Evolutionary conservation across 2,797 vertebrate genomes (phyloP).

Genomic region (Scyliorhinus canicula): DNA sequence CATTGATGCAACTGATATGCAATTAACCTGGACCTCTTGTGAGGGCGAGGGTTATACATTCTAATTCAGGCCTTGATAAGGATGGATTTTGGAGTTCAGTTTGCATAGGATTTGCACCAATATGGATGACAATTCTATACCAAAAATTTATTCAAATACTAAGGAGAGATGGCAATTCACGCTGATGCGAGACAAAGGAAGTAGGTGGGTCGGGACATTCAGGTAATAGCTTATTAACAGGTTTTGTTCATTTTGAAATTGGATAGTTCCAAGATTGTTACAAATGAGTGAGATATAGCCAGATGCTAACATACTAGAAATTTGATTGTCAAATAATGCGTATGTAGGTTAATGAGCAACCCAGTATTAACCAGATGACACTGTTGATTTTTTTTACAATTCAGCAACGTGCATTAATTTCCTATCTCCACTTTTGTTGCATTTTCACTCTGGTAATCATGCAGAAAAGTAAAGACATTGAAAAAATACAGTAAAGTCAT

Average conservation of each 20-base stretch:
- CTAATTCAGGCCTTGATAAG: not conserved
- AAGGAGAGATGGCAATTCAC: not conserved
- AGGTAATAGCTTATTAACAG: not conserved
- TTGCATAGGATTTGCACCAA: not conserved
- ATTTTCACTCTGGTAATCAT: not conserved
- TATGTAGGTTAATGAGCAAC: not conserved
- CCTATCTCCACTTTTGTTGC: not conserved
- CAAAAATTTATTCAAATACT: not conserved
- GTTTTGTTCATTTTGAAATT: not conserved
- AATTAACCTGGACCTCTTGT: not conserved
- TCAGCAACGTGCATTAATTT: not conserved
- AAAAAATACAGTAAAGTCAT: not conserved
- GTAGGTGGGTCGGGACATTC: not conserved
- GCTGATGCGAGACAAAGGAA: not conserved
- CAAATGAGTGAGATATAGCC: not conserved
- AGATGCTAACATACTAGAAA: too few relatives aligned
- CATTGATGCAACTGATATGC: not conserved
- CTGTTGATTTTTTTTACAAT: not conserved
- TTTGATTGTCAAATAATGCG: not conserved
- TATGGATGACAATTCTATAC: not conserved
- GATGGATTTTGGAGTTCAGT: constrained; percentile 2
- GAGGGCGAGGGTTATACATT: not conserved
- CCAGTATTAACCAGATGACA: not conserved
- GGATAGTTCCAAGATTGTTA: not conserved
- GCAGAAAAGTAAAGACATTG: not conserved